Conservation (phyloP, 2,797 vertebrate genomes). For the Enteromius radiatus region DNA sequence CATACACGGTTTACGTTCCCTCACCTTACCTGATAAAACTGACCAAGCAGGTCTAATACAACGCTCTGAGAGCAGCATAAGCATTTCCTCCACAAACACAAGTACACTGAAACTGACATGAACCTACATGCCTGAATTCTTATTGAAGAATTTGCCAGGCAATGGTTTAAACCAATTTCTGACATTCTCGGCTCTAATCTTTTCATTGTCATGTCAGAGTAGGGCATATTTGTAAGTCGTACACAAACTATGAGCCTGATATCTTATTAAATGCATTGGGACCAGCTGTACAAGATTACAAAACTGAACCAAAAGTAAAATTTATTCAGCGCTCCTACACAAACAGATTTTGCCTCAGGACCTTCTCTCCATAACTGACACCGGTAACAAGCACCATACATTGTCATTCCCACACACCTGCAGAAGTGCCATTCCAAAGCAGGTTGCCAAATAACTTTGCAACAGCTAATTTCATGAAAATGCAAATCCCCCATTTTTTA, state of each 20-base stretch:
- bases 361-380: conserved; percentile 47
- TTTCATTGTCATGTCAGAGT: conserved; percentile 30
- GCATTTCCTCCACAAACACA: conserved; percentile 49
- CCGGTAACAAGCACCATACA: conserved; percentile 39
- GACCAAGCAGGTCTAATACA: conserved; percentile 51
- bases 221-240: conserved; percentile 29
- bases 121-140: conserved; percentile 56
- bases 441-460: conserved; percentile 58
- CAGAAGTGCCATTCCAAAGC: conserved; percentile 40
- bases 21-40: conserved; percentile 48
- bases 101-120: conserved; percentile 57
- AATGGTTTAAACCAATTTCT: conserved; percentile 48
- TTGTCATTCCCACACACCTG: conserved; percentile 48
- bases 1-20: neutral
- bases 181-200: conserved; percentile 19
- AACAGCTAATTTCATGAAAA: conserved; percentile 63
- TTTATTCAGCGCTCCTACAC: conserved; percentile 44
- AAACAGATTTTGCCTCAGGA: conserved; percentile 52
- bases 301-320: conserved; percentile 35
- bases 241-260: conserved; percentile 9
- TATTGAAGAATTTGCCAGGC: conserved; percentile 47
- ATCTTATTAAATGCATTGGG: conserved; percentile 39
- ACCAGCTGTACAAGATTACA: conserved; percentile 38
- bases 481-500: conserved; percentile 64
- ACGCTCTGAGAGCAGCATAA: conserved; percentile 5